Base-by-base conservation (phyloP, 2,888 invertebrate genomes). In the Anaspis maculata region DNA sequence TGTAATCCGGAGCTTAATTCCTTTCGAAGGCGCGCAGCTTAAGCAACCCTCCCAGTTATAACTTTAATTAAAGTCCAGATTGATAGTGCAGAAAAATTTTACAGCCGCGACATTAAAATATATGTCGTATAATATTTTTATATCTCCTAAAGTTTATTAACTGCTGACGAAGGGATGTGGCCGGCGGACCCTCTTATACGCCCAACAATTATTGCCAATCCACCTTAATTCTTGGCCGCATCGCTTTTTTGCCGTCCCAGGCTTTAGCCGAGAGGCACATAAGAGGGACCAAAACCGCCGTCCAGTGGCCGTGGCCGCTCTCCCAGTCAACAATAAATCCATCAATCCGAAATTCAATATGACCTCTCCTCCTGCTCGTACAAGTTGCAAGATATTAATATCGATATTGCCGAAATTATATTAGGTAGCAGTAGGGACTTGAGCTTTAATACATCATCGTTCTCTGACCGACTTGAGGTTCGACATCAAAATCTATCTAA, bases 401-500 rank as follows among this genome's bases (percentile, higher is more conserved):
- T 30, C 34, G 36, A 39, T 36, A 39, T 27, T 13, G 32, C 39
- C 24, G n/a, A 32, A 39, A 36, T 39, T 33, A 34, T 37, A 34
- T 34, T 40, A 40, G 27, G 10, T 15, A 12, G 16, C 21, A 15
- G 27, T 25, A 28, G 34, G 35, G 31, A 31, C 32, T 31, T 27
- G 35, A 26, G 33, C 36, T 30, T 35, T 39, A 39, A 45, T 47
- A 46, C 42, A 48, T 51, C 48, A 50, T 50, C 45, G 39, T 45
- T 37, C 39, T 42, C 44, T 44, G 49, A 45, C 48, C 51, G 45
- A 43, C 45, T 51, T 48, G 46, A 51, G 53, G 48, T 56, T 55
- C 54, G 53, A 54, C 56, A 53, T 54, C 51, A 52, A 46, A 56
- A 57, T 57, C 54, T 52, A 52, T 56, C 56, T 59, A 59, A 60